These are phyloP conservation scores for Phymorhynchus buccinoides DNA, from an alignment of 1,140 invertebrate genomes.

Conservation along the genomic window DNA sequence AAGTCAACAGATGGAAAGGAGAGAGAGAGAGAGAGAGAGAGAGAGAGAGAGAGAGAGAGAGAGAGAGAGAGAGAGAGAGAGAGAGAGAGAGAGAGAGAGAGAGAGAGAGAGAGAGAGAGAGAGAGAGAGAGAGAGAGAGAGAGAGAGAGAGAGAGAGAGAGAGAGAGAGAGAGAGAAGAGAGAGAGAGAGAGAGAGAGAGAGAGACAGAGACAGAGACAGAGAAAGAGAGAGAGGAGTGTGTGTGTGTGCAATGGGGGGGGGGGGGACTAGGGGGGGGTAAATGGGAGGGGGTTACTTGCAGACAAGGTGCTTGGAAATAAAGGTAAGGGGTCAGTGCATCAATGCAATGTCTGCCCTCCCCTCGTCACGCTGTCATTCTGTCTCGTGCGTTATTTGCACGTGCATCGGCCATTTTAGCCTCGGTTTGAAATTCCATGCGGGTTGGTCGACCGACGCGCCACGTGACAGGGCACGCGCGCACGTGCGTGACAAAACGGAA, in stretches of 20 bases:
- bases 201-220: background rate
- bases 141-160: conserved; percentile 4
- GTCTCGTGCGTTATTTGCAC: background rate
- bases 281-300: background rate
- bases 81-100: background rate
- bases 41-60: conserved; percentile 12
- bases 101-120: background rate
- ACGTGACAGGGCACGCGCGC: conserved; percentile 24
- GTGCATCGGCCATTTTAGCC: conserved; percentile 7
- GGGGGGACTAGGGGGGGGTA: background rate
- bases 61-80: background rate
- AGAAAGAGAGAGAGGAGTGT: too few species aligned
- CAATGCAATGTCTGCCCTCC: background rate
- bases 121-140: background rate
- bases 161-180: conserved; percentile 13
- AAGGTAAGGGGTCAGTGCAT: background rate
- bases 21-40: conserved; percentile 8
- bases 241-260: background rate
- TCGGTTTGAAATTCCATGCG: conserved; percentile 30
- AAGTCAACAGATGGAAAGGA: too few species aligned
- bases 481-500: conserved; percentile 24
- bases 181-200: background rate
- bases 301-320: background rate
- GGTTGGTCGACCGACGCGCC: background rate
- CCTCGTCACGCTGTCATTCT: conserved; percentile 8